These are phyloP conservation scores for Malurus cyaneus DNA, from an alignment of 2,113 vertebrate species.

Conservation along the genomic window DNA sequence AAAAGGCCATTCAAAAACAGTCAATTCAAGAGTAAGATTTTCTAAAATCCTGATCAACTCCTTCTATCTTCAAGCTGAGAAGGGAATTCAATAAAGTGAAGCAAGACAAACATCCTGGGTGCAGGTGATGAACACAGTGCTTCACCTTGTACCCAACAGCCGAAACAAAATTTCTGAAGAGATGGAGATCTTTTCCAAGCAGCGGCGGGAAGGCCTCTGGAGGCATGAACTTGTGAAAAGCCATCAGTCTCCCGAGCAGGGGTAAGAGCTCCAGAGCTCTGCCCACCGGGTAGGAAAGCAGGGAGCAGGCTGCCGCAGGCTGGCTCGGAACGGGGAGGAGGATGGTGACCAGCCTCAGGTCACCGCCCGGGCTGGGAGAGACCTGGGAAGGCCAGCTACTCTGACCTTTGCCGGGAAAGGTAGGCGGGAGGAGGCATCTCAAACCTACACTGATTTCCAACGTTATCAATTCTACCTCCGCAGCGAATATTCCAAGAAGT, in stretches of 20 bases:
- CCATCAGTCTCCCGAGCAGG: too few relatives aligned
- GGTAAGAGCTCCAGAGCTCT: neutral
- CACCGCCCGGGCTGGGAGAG: too few relatives aligned
- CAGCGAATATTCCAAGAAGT: accelerated
- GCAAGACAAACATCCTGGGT: neutral
- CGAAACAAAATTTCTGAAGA: neutral
- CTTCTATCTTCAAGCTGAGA: neutral
- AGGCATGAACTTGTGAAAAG: neutral
- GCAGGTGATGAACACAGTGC: neutral
- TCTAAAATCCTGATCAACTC: neutral
- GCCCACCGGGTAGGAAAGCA: accelerated
- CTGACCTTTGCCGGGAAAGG: too few relatives aligned
- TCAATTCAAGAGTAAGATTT: neutral
- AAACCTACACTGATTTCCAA: too few relatives aligned
- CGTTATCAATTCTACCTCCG: neutral
- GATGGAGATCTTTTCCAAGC: neutral
- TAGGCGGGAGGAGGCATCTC: neutral
- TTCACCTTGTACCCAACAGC: accelerated
- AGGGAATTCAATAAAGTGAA: neutral
- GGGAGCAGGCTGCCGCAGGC: neutral
- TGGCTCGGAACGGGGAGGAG: neutral
- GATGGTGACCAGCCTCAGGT: accelerated
- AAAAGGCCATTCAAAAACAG: neutral
- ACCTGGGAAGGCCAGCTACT: accelerated
- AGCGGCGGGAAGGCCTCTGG: neutral